Conservation (phyloP, 2,888 invertebrate genomes). For the Calameuta filiformis region DNA sequence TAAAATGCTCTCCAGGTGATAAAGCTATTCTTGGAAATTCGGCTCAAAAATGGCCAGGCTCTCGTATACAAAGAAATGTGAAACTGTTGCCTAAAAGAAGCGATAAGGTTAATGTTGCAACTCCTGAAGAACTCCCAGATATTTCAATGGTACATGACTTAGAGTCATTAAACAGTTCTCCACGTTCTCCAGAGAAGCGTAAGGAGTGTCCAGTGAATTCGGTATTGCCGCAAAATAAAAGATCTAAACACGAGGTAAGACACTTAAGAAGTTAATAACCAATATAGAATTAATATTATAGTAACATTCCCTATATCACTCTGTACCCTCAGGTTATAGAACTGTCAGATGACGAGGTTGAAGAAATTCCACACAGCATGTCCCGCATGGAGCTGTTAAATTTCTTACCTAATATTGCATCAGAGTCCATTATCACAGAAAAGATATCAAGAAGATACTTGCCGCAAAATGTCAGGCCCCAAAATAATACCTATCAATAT, state of each 20-base stretch:
- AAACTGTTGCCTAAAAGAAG: slow-evolving; percentile 57
- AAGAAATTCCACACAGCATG: slow-evolving; percentile 52
- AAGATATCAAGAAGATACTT: slow-evolving; percentile 49
- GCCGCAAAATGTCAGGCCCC: slow-evolving; percentile 50
- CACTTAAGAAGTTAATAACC: neutral
- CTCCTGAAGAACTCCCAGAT: slow-evolving; percentile 22
- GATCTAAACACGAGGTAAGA: slow-evolving; percentile 43
- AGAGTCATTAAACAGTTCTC: neutral
- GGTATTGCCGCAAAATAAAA: slow-evolving; percentile 29
- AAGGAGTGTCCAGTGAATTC: neutral
- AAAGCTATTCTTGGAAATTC: slow-evolving; percentile 7
- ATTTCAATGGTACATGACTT: slow-evolving; percentile 18
- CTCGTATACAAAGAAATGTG: slow-evolving; percentile 59
- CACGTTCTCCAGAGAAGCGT: neutral
- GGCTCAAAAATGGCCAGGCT: slow-evolving; percentile 47
- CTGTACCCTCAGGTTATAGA: slow-evolving; percentile 50
- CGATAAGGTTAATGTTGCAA: slow-evolving; percentile 30
- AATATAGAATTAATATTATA: neutral
- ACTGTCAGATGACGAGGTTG: slow-evolving; percentile 60
- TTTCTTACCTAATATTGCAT: slow-evolving; percentile 55
- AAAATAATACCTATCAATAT: slow-evolving; percentile 46
- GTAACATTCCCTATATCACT: neutral
- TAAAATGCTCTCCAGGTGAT: slow-evolving; percentile 30
- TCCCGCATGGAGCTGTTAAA: slow-evolving; percentile 58
- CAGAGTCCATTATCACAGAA: slow-evolving; percentile 30